A percentile compares a stretch with the other conserved stretches of the same genome.
These are phyloP conservation scores for Drosophila insularis DNA, from an alignment of 1,140 invertebrate species.

Conservation along the genomic window DNA sequence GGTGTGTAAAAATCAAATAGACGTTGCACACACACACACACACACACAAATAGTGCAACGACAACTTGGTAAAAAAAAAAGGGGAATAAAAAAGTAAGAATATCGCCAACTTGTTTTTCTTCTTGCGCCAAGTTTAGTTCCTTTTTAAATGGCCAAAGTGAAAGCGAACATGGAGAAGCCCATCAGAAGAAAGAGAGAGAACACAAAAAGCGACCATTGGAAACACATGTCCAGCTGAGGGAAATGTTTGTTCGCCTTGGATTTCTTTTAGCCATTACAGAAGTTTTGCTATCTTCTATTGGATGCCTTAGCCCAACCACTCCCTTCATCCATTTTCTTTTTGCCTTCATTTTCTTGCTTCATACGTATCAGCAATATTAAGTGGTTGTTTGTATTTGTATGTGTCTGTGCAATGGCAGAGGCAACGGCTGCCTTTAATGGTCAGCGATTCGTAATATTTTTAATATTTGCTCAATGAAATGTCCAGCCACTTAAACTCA, in stretches of 20 bases:
- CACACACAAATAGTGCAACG: constrained; percentile 39
- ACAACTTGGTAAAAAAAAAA: constrained; percentile 31
- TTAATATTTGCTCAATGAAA: constrained; percentile 80
- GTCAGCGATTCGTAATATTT: constrained; percentile 77
- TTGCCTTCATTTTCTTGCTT: background rate
- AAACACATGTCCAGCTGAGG: constrained; percentile 71
- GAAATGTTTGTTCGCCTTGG: constrained; percentile 65
- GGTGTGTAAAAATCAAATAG: constrained; percentile 78
- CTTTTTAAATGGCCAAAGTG: constrained; percentile 69
- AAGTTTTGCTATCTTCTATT: constrained; percentile 61
- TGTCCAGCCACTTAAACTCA: constrained; percentile 73
- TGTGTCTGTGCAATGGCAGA: constrained; percentile 21
- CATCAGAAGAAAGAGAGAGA: constrained; percentile 16
- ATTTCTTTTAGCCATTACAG: constrained; percentile 71
- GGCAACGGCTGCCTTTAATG: constrained; percentile 72
- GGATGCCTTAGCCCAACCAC: background rate
- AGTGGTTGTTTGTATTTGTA: constrained; percentile 48
- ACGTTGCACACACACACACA: constrained; percentile 43
- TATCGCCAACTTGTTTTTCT: constrained; percentile 40
- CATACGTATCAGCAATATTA: constrained; percentile 60
- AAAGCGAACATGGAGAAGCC: constrained; percentile 9
- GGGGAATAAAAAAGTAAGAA: background rate
- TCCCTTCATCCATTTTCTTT: background rate
- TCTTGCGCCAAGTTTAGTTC: constrained; percentile 62
- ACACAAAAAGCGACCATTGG: constrained; percentile 61